These are phyloP conservation scores for Poecilia wingei DNA, from an alignment of 2,797 vertebrate species.

Conservation along the genomic window DNA sequence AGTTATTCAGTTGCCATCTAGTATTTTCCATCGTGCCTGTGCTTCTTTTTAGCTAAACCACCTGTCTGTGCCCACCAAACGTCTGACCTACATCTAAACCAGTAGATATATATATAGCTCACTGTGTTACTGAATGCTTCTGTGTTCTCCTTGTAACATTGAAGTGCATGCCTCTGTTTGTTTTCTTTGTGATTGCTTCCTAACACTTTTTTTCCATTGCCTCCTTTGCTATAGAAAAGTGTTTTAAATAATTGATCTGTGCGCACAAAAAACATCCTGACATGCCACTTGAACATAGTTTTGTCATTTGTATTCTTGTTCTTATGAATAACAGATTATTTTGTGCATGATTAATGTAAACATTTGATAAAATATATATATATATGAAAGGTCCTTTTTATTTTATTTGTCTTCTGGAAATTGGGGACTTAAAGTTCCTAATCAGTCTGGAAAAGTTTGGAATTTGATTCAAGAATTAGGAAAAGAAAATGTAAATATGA, in stretches of 20 bases:
- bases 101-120: conserved; percentile 68
- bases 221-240: not conserved
- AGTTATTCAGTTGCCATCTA: conserved; percentile 69
- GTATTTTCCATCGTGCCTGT: conserved; percentile 62
- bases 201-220: conserved; percentile 1
- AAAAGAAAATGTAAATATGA: not conserved
- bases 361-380: not conserved
- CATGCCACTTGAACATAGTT: not conserved
- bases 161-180: conserved; percentile 58
- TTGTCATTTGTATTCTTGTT: not conserved
- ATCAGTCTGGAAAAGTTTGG: not conserved
- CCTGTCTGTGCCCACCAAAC: conserved; percentile 76
- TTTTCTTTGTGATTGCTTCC: conserved; percentile 19
- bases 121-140: conserved; percentile 65
- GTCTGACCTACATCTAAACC: conserved; percentile 73
- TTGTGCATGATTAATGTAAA: not conserved
- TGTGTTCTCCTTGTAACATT: conserved; percentile 63
- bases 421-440: not conserved
- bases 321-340: not conserved
- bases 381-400: not conserved
- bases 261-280: not conserved
- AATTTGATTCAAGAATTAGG: conserved; percentile 1
- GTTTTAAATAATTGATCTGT: not conserved
- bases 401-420: not conserved
- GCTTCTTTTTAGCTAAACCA: conserved; percentile 59